A percentile compares a stretch with the other conserved stretches of the same genome.
phyloP scores from a whole-genome alignment of 2,797 vertebrate genomes.

The Chloroceryle inda region DNA sequence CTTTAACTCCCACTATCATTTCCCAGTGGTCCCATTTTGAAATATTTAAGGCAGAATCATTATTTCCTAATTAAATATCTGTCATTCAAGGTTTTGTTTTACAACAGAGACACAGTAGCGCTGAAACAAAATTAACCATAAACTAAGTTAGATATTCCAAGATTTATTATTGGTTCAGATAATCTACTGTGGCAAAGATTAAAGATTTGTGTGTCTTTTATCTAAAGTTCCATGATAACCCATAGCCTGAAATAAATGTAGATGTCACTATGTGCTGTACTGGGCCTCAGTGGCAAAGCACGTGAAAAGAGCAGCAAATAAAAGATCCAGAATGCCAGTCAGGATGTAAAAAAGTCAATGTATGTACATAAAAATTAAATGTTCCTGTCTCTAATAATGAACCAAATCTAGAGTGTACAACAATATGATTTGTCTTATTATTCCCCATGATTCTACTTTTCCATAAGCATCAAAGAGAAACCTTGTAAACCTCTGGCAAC shows the following conservation, averaged over 20 bases:
- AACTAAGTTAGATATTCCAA: background rate
- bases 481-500: background rate
- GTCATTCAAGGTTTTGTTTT: background rate
- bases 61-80: conserved; percentile 37
- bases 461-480: background rate
- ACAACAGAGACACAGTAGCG: background rate
- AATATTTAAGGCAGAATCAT: conserved; percentile 42
- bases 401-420: background rate
- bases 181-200: background rate
- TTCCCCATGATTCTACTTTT: background rate
- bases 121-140: background rate
- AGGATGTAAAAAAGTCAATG: background rate
- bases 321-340: background rate
- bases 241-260: background rate
- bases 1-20: conserved; percentile 3
- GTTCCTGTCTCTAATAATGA: background rate
- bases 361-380: background rate
- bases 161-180: background rate
- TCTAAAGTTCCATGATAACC: background rate
- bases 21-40: conserved; percentile 34
- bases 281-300: background rate
- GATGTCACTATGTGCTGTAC: background rate
- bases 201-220: background rate
- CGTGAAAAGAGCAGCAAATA: background rate
- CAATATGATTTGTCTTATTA: background rate